These are phyloP conservation scores for Taurulus bubalis DNA, from an alignment of 2,113 vertebrate genomes.

Conservation along the genomic window DNA sequence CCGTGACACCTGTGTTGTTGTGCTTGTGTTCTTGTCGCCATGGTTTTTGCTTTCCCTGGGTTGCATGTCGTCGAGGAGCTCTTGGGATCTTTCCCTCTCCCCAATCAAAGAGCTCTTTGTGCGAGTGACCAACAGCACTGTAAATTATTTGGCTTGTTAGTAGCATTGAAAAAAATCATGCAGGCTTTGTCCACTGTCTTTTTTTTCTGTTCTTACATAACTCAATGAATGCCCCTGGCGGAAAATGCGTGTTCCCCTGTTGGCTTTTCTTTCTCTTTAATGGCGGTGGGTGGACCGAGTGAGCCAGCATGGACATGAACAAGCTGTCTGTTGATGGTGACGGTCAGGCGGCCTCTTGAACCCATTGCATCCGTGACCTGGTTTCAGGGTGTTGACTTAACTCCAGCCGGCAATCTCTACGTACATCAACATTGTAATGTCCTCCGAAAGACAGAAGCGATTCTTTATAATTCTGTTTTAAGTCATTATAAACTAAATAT, in stretches of 20 bases:
- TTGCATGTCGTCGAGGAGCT: background rate
- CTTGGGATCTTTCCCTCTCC: slow-evolving; percentile 12
- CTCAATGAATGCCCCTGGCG: slow-evolving; percentile 13
- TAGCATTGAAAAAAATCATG: slow-evolving; percentile 6
- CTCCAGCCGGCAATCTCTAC: background rate
- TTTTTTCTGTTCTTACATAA: slow-evolving; percentile 37
- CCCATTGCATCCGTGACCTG: slow-evolving; percentile 34
- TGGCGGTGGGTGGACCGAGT: background rate
- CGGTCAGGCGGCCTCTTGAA: slow-evolving; percentile 5
- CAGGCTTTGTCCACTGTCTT: slow-evolving; percentile 7
- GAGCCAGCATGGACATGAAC: slow-evolving; percentile 4
- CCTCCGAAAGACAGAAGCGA: background rate
- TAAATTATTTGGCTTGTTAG: slow-evolving; percentile 28
- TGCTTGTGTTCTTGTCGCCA: background rate
- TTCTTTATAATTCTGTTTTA: background rate
- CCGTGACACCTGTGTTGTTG: background rate
- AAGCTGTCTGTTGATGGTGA: slow-evolving; percentile 38
- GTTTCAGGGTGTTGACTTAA: slow-evolving; percentile 39
- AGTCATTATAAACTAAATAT: background rate
- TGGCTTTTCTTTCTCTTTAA: background rate
- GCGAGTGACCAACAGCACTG: slow-evolving; percentile 5
- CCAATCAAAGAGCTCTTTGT: slow-evolving; percentile 71
- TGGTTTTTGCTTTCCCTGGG: slow-evolving; percentile 1
- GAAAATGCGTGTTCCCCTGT: slow-evolving; percentile 11
- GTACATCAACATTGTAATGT: background rate